Base-by-base conservation (phyloP, 2,888 invertebrate genomes). In the Morinoia aosen region DNA sequence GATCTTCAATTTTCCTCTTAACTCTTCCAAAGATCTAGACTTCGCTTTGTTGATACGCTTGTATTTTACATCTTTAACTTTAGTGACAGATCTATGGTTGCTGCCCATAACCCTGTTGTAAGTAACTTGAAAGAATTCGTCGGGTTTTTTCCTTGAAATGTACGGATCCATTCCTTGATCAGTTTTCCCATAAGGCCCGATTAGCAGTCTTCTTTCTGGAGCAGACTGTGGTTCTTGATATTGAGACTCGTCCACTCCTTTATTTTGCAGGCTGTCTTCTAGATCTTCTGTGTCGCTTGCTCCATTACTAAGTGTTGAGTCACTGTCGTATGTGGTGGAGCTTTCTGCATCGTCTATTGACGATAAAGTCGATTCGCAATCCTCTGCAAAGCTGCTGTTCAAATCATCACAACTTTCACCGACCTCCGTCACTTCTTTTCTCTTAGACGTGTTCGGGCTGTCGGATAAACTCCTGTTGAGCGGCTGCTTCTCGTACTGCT, bases 41-140 rank as follows among this genome's bases (percentile, higher is more conserved):
- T 99, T 99, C 11, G 98, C 98, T 97, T 99, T 98, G 97, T 98
- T 99, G 97, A 98, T 99, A 97, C 98, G 98, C 97, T 98, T 98
- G 97, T 98, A 99, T 97, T 99, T 99, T 64, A 99, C 98, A 97
- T 99, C 99, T 97, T 98, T 98, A 96, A 98, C 98, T 97, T 99
- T 99, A 11, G 98, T 98, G 95, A 99, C 99, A 95, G 98, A 98
- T 96, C 98, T 98, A 97, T 99, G 99, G 97, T 98, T 99, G 94
- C 98, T 98, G 16, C 76, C 76, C 98, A 99, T 99, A 96, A 99
- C 98, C 97, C 99, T 97, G 97, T 98, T 98, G 97, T 98, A 98
- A 1, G 98, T 98, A 33, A 96, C 96, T 88, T 97, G 96, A 12
- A 96, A 96, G 91, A 95, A 88, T n/a, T 96, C 96, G 64, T 96